Conservation (phyloP, 2,888 invertebrate species). For the Drosophila ezoana region DNA sequence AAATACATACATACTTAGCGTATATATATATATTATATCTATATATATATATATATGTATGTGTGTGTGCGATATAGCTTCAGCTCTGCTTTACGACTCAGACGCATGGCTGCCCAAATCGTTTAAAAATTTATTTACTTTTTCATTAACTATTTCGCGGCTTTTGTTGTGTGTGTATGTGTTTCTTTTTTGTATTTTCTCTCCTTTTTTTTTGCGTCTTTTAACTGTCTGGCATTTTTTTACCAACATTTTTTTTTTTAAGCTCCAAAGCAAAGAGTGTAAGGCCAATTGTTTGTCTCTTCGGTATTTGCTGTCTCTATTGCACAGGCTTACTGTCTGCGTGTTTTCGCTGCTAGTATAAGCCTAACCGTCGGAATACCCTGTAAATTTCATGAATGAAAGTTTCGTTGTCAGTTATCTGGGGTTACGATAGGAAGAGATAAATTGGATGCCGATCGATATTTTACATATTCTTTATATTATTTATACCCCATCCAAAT, state of each 20-base stretch:
- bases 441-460: too few relatives aligned
- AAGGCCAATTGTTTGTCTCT: conserved; percentile 12
- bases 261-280: conserved; percentile 4
- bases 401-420: neutral
- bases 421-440: too few relatives aligned
- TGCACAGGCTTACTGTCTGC: conserved; percentile 4
- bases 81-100: conserved; percentile 47
- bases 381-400: conserved; percentile 6
- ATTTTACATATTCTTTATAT: too few relatives aligned
- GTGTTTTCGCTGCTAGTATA: conserved; percentile 15
- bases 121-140: conserved; percentile 67
- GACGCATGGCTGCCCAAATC: conserved; percentile 59
- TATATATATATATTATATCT: conserved; percentile 6
- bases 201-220: conserved; percentile 28
- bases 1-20: neutral
- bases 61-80: neutral
- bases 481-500: too few relatives aligned
- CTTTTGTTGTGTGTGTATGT: conserved; percentile 37
- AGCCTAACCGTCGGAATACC: conserved; percentile 13
- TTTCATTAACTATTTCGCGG: conserved; percentile 75
- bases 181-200: conserved; percentile 18
- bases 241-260: conserved; percentile 5
- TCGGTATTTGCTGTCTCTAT: conserved; percentile 17
- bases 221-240: conserved; percentile 37
- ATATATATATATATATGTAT: conserved; percentile 1